These are phyloP conservation scores for Agrotis segetum DNA, from an alignment of 2,888 invertebrate genomes.

Conservation along the genomic window DNA sequence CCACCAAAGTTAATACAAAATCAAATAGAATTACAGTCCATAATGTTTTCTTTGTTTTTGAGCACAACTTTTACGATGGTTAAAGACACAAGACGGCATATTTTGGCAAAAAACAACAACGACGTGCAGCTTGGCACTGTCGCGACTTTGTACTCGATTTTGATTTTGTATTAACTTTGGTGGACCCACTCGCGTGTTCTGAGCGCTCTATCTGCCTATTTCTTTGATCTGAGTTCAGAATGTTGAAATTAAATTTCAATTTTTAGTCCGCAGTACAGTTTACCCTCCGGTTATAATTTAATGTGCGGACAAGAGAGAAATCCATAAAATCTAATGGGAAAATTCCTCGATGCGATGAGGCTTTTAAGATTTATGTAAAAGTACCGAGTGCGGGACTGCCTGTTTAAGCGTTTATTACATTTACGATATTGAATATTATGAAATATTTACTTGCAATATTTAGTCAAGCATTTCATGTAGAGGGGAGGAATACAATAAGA, in stretches of 20 bases:
- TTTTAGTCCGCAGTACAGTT: constrained; percentile 76
- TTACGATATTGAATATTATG: constrained; percentile 59
- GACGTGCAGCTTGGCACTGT: too few species aligned
- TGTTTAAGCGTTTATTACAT: constrained; percentile 69
- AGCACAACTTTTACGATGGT: too few species aligned
- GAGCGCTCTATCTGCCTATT: too few species aligned
- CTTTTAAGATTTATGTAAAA: constrained; percentile 85
- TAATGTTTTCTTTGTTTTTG: too few species aligned
- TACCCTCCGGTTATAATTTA: constrained; percentile 86
- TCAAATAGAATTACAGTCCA: too few species aligned
- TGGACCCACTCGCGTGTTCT: too few species aligned
- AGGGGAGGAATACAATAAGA: neutral
- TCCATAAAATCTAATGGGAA: constrained; percentile 88
- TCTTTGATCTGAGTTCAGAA: too few species aligned
- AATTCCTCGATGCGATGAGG: constrained; percentile 84
- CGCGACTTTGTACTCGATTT: too few species aligned
- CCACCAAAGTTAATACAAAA: too few species aligned
- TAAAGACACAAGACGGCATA: too few species aligned
- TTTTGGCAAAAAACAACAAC: too few species aligned
- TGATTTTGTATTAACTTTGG: too few species aligned
- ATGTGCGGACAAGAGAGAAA: constrained; percentile 86
- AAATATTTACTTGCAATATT: constrained; percentile 43
- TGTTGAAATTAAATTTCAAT: constrained; percentile 83
- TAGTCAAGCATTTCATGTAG: constrained; percentile 16
- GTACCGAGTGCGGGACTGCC: constrained; percentile 73